Evolutionary conservation across 2,113 vertebrate genomes (phyloP).

Genomic region (Antidorcas marsupialis): DNA sequence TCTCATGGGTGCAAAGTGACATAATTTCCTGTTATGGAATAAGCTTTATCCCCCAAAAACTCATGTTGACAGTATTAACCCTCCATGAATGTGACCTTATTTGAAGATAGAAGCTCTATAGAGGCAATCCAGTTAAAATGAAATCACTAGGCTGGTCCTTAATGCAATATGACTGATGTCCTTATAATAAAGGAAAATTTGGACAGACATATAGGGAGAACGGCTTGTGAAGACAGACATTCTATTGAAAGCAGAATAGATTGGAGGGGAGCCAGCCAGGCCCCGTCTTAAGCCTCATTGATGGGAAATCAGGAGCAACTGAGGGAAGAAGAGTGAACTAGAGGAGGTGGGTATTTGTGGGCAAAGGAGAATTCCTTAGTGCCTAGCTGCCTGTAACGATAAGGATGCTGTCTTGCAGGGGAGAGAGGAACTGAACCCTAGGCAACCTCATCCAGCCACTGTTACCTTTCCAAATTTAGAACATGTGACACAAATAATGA

Average conservation of each 20-base stretch:
- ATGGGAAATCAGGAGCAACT: not conserved
- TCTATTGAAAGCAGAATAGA: not conserved
- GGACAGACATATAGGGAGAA: not conserved
- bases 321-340: not conserved
- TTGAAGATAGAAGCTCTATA: not conserved
- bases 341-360: not conserved
- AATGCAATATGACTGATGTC: not conserved
- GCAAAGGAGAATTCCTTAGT: not conserved
- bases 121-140: not conserved
- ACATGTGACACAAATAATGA: not conserved
- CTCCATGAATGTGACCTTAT: not conserved
- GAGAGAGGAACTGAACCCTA: not conserved
- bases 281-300: not conserved
- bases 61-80: not conserved
- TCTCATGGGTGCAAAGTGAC: not conserved
- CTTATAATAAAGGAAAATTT: not conserved
- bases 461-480: not conserved
- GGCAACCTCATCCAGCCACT: not conserved
- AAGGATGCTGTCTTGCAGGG: not conserved
- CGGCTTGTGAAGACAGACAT: not conserved
- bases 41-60: not conserved
- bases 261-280: not conserved
- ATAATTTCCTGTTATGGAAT: not conserved
- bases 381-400: not conserved
- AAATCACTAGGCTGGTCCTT: not conserved